phyloP scores from a whole-genome alignment of 2,888 invertebrate genomes.

The Exocentrus adspersus region DNA sequence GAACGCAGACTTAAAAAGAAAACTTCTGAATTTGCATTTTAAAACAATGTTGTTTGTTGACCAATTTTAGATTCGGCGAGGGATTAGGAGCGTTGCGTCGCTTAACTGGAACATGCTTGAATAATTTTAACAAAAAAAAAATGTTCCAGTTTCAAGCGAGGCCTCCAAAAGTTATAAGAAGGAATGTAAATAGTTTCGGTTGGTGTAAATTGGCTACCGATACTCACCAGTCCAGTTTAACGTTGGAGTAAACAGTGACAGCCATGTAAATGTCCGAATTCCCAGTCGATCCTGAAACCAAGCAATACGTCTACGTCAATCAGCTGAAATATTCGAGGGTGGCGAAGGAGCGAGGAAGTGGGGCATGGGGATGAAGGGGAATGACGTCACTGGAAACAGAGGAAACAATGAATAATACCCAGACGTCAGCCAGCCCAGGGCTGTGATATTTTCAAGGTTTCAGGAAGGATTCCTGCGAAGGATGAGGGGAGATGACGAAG shows the following conservation, averaged over 20 bases:
- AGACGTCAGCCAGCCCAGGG: not conserved
- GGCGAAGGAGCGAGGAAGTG: not conserved
- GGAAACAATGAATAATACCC: constrained; percentile 8
- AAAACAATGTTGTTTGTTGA: constrained; percentile 24
- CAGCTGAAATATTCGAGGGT: constrained; percentile 30
- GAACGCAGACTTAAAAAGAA: not conserved
- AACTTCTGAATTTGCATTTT: constrained; percentile 11
- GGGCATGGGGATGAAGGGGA: not conserved
- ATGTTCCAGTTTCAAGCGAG: constrained; percentile 1
- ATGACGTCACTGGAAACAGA: not conserved
- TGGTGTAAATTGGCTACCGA: constrained; percentile 8
- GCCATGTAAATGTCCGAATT: constrained; percentile 55
- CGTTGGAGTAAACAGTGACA: constrained; percentile 62
- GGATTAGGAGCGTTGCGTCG: not conserved
- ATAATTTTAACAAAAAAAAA: not conserved
- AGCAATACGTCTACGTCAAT: constrained; percentile 46
- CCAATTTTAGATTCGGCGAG: constrained; percentile 24
- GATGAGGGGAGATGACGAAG: not conserved
- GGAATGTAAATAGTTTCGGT: constrained; percentile 2
- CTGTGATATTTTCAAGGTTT: not conserved
- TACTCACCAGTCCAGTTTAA: constrained; percentile 62
- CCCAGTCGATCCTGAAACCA: constrained; percentile 51
- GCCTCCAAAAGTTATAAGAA: not conserved
- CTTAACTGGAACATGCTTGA: not conserved
- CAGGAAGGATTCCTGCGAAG: not conserved